Base-by-base conservation (phyloP, 2,888 invertebrate genomes). In the Cordilura impudica region DNA sequence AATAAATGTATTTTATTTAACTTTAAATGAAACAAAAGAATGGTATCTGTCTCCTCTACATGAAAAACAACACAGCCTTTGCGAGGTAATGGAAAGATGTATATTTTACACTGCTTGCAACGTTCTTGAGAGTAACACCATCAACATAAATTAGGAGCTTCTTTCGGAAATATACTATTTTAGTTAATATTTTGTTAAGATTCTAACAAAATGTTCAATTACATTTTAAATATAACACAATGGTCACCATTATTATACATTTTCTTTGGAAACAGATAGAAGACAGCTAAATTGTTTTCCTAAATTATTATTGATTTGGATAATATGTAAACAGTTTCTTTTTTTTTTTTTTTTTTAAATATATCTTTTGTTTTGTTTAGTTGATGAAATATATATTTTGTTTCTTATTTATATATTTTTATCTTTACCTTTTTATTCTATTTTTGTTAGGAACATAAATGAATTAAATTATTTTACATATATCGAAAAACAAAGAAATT, bases 1-100 rank as follows among this genome's bases (percentile, higher is more conserved):
- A 56, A 39, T 39, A 26, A 14, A 31, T 49, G 63, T 76, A 76
- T 70, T 75, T 76, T 67, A 76, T 65, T 76, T 56, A 65, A 53
- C 16, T 31, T n/a, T 66, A 26, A 73, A 51, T 3, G n/a, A 31
- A 8, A 66, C 47, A 35, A 1, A 31, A 35, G n/a, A 10, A 7
- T 6, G 8, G 12, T 35, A 23, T 60, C 19, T 49, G 19, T 4
- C 12, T 8, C 12, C 23, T 19, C 5, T 2, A 49, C 54, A 49
- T 35, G 8, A n/a, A 39, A 39, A n/a, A 39, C n/a, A n/a, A 4
- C 2, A 39, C n/a, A n/a, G n/a, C n/a, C n/a, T n/a, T n/a, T n/a
- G n/a, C n/a, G n/a, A n/a, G n/a, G n/a, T n/a, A n/a, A n/a, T n/a
- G 7, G 2, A 39, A 39, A 39, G 35, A 39, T 12, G 35, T n/a